A percentile compares a stretch with the other conserved stretches of the same genome.
Conservation (phyloP, 2,113 vertebrate genomes). For the Apodemus sylvaticus region DNA sequence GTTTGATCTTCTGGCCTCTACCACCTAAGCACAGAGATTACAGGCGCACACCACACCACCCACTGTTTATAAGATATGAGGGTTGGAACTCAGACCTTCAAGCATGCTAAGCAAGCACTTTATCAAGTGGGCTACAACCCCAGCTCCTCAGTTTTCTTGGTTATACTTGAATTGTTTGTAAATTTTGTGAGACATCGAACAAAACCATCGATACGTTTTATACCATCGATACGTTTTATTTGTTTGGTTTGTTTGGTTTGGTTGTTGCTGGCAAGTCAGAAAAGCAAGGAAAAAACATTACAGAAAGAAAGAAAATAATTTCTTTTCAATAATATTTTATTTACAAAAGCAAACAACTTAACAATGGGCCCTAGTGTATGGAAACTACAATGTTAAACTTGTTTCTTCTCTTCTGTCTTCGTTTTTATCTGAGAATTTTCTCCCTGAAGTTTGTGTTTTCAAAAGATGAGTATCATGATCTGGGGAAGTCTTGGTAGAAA, state of each 20-base stretch:
- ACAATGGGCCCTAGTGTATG: neutral
- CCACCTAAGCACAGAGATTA: neutral
- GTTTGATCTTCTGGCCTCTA: neutral
- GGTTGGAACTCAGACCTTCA: neutral
- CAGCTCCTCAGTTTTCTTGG: neutral
- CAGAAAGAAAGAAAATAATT: neutral
- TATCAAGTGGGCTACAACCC: neutral
- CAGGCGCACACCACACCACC: neutral
- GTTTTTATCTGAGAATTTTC: neutral
- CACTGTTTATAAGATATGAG: neutral
- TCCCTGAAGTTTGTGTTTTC: conserved; percentile 1
- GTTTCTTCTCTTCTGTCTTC: neutral
- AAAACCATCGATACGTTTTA: neutral
- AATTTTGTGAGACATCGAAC: neutral
- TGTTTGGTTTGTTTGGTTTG: neutral
- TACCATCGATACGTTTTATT: neutral
- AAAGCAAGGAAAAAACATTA: neutral
- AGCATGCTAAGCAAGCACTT: neutral
- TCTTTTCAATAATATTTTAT: neutral
- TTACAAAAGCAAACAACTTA: neutral
- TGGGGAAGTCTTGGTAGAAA: neutral
- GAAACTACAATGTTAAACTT: neutral
- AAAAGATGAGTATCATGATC: neutral
- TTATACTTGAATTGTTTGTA: neutral
- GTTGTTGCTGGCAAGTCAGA: neutral